Base-by-base conservation (phyloP, 1,140 invertebrate species). In the Calephelis nemesis region DNA sequence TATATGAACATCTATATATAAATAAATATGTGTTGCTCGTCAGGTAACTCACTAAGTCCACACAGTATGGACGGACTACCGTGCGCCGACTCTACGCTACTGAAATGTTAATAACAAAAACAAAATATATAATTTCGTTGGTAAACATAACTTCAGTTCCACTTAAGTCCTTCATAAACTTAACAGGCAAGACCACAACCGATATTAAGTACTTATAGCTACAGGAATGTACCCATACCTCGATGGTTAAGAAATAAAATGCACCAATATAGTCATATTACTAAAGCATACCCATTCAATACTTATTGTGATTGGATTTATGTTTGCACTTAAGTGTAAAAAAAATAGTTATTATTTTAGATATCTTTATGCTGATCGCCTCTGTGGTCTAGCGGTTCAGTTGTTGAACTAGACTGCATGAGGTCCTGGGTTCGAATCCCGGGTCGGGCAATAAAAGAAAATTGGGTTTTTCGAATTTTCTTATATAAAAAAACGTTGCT, bases 101-200 rank as follows among this genome's bases (percentile, higher is more conserved):
- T 79, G 77, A 78, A 82, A 81, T 74, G 75, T 78, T 68, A 79
- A 84, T 81, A 87, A 88, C 83, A 90, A 84, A 58, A 88, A 90
- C 81, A 87, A 67, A 79, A 84, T 82, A 84, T 69, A 87, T 80
- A 91, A 85, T 82, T 91, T 92, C 90, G 90, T 92, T 92, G 92
- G 92, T 92, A 91, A 88, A 87, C 87, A 86, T 85, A 88, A 92
- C 85, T 92, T 90, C 84, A 87, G 81, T 88, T 90, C 87, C 87
- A 87, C 85, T 83, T 84, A 87, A 85, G 79, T 83, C 77, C 79
- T 85, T 88, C 74, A 82, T 91, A 85, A 88, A 91, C 87, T 91
- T 89, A 92, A 90, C 88, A 92, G 92, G 92, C 92, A 92, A 92
- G 92, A 92, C 91, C 92, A 92, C 92, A 92, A 92, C 92, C 92